Evolutionary conservation across 23 tunicate species (phyloP), one percentile per base, ranked within the genome.

Genomic region (Trididemnum miniatum): DNA sequence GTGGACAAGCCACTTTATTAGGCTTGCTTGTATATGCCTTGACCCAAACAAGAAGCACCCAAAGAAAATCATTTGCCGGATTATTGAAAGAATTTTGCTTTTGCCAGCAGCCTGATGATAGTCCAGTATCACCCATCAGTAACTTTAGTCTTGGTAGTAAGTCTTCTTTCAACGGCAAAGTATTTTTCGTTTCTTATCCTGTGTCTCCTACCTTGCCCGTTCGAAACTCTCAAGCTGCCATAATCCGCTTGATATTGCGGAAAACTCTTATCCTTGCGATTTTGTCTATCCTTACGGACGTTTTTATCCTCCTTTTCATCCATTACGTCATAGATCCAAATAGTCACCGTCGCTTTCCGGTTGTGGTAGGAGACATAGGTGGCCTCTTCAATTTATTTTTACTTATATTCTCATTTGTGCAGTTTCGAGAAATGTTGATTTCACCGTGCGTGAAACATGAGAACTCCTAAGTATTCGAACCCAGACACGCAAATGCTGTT

Each of bases 11-110:
- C 7, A 18, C 66, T 5, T 39, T 87, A 28, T 29, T 87, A 9
- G 81, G 85, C 26, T 39, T 87, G 24, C 73, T 87, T 39, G 35
- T 87, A 1, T 81, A 81, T 65, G 88, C 91, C 9, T 67, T 87
- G 76, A 4, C 18, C 23, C 85, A 79, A 38, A 71, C 79, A 4
- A 31, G 7, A 33, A 12, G n/a, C 3, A 5, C 15, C 7, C 9
- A 67, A 31, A 31, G 38, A 24, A 31, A 7, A 31, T 31, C 18
- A 7, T 9, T 5, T 22, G 4, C 15, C 7, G 32, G 32, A 22
- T 7, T 67, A 4, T 4, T 25, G 67, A 4, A 20, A 25, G 29
- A 20, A 4, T 5, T 20, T 62, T 20, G 27, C 27, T 62, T 62
- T 62, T 62, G 29, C 29, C 12, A 12, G 18, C 57, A 49, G 18